A percentile compares a stretch with the other conserved stretches of the same genome.
Evolutionary conservation across 2,797 vertebrate genomes (phyloP).

Genomic region (Allenopithecus nigroviridis): DNA sequence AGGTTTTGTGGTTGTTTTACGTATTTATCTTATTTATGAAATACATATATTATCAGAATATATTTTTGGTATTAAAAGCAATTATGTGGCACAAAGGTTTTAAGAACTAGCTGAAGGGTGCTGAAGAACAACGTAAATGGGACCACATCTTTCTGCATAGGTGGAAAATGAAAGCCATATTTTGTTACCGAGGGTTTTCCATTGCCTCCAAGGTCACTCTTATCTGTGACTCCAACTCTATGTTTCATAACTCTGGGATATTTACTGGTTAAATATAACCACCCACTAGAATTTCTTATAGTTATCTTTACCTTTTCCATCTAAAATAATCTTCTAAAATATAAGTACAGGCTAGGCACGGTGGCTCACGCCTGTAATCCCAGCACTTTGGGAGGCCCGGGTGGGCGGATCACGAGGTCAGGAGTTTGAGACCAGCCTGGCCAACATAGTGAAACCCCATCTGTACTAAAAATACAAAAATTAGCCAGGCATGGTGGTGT

Average conservation of each 20-base stretch:
- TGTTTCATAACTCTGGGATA: slow-evolving; percentile 6
- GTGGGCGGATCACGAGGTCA: too few species aligned
- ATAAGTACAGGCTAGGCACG: not conserved
- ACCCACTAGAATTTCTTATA: not conserved
- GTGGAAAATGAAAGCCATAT: not conserved
- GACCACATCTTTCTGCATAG: not conserved
- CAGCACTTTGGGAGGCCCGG: too few species aligned
- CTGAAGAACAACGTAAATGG: not conserved
- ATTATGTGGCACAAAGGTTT: not conserved
- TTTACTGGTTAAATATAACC: slow-evolving; percentile 18
- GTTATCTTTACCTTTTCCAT: not conserved
- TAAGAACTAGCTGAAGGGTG: not conserved
- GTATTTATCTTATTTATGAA: not conserved
- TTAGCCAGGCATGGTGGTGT: too few species aligned
- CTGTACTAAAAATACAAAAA: too few species aligned
- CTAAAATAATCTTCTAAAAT: not conserved
- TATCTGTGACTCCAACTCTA: not conserved
- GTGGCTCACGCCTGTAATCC: too few species aligned
- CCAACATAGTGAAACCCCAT: too few species aligned
- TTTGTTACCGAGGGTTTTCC: not conserved
- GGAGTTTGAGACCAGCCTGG: too few species aligned
- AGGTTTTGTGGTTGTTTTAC: not conserved
- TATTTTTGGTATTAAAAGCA: not conserved
- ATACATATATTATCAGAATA: not conserved
- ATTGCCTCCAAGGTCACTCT: not conserved